Percentiles rank a stretch among this genome's conserved stretches.
phyloP scores from a whole-genome alignment of 2,888 invertebrate species.

The Amphipyra tragopoginis region DNA sequence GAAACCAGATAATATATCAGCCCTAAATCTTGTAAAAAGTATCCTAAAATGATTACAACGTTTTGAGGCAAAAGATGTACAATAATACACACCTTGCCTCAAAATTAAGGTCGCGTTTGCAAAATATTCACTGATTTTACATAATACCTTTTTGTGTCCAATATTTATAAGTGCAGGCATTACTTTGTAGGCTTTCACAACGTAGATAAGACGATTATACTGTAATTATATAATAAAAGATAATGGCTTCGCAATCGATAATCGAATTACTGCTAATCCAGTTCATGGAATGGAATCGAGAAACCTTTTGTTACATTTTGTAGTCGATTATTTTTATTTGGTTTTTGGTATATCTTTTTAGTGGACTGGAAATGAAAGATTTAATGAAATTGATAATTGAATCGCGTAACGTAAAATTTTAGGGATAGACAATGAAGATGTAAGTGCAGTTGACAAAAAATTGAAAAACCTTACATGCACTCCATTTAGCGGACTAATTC shows the following conservation, averaged over 20 bases:
- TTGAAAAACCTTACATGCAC: too few species aligned
- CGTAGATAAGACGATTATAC: constrained; percentile 51
- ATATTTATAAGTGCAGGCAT: constrained; percentile 25
- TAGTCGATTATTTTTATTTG: not conserved
- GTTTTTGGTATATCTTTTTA: not conserved
- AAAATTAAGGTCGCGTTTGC: constrained; percentile 6
- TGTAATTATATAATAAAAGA: constrained; percentile 53
- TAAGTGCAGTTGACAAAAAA: too few species aligned
- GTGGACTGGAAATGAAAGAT: too few species aligned
- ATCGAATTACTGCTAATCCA: constrained; percentile 42
- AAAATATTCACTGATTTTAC: constrained; percentile 36
- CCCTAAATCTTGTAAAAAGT: too few species aligned
- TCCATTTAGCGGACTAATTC: too few species aligned
- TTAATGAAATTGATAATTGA: too few species aligned
- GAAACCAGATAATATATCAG: too few species aligned
- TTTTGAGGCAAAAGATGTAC: not conserved
- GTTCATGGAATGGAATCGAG: constrained; percentile 20
- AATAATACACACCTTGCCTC: not conserved
- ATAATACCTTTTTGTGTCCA: constrained; percentile 30
- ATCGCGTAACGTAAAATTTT: too few species aligned
- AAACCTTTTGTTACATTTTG: constrained; percentile 1
- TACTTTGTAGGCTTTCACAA: constrained; percentile 43
- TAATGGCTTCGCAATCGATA: constrained; percentile 53
- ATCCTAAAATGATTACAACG: too few species aligned
- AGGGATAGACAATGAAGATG: too few species aligned